These are phyloP conservation scores for Lucilia sericata DNA, from an alignment of 1,140 invertebrate genomes.

Conservation along the genomic window DNA sequence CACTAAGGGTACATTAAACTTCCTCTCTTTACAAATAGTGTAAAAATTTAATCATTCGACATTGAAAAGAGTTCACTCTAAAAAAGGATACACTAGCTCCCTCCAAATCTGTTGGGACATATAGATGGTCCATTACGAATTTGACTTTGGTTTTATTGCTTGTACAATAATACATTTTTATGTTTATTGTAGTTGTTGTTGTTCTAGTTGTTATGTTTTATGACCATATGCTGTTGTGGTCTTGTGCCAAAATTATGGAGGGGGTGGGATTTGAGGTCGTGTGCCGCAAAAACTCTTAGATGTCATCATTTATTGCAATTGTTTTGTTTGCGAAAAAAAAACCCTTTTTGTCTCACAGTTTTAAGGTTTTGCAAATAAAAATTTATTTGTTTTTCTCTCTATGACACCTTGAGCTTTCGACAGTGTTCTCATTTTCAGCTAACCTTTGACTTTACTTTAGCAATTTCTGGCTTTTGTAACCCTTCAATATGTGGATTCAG, in stretches of 20 bases:
- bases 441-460: not conserved
- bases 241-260: not conserved
- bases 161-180: not conserved
- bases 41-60: too few relatives aligned
- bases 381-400: not conserved
- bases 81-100: too few relatives aligned
- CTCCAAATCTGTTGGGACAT: too few relatives aligned
- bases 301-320: not conserved
- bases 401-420: not conserved
- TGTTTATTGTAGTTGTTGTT: not conserved
- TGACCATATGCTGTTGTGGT: not conserved
- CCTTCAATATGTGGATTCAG: too few relatives aligned
- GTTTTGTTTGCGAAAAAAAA: not conserved
- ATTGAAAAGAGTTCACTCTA: too few relatives aligned
- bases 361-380: not conserved
- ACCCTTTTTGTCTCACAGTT: not conserved
- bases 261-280: not conserved
- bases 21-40: too few relatives aligned
- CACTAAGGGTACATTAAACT: too few relatives aligned
- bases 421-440: not conserved
- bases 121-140: not conserved
- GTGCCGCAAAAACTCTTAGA: not conserved
- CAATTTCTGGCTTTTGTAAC: not conserved
- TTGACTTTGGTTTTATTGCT: not conserved
- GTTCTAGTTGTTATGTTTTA: not conserved